phyloP scores from a whole-genome alignment of 2,888 invertebrate genomes.

The Patella ulyssiponensis region DNA sequence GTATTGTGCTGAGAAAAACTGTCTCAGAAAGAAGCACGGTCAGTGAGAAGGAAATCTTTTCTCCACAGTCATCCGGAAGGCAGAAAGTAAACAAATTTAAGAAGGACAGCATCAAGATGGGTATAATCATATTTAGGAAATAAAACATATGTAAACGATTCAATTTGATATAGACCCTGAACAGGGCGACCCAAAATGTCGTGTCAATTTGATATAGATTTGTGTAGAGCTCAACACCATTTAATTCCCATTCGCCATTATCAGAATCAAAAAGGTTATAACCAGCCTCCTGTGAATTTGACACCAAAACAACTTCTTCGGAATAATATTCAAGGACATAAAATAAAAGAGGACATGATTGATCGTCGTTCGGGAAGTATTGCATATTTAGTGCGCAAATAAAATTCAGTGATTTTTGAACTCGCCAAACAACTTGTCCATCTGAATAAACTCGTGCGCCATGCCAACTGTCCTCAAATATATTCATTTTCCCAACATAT shows the following conservation, averaged over 20 bases:
- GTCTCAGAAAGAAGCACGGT: not conserved
- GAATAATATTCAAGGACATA: no score
- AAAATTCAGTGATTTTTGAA: not conserved
- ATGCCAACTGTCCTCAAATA: not conserved
- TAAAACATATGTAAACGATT: no score
- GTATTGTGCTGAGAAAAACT: not conserved
- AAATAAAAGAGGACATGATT: not conserved
- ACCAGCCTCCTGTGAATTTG: no score
- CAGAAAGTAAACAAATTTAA: constrained; percentile 1
- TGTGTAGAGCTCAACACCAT: no score
- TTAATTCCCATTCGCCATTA: no score
- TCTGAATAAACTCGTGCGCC: not conserved
- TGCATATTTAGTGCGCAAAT: not conserved
- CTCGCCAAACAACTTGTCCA: not conserved
- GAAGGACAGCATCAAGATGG: not conserved
- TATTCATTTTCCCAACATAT: not conserved
- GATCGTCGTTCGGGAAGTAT: not conserved
- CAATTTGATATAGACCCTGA: no score
- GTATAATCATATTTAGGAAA: not conserved
- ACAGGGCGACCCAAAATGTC: no score
- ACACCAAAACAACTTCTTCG: no score
- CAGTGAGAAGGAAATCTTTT: not conserved
- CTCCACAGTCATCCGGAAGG: not conserved
- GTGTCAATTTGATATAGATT: no score
- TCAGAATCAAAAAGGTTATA: no score